Evolutionary conservation across 2,797 vertebrate genomes (phyloP).

Genomic region (Tadarida brasiliensis): DNA sequence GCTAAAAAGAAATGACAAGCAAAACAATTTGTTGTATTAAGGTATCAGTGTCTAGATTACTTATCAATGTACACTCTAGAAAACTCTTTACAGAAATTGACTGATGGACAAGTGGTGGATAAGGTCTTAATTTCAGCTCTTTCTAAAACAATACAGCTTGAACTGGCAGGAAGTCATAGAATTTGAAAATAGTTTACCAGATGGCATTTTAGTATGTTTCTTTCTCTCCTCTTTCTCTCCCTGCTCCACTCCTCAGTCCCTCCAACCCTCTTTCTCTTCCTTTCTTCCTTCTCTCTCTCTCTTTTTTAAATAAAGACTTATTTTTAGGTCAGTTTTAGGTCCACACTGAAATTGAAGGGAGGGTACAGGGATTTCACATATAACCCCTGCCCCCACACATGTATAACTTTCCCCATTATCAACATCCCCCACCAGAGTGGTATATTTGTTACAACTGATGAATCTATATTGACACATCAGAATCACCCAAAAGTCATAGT

Average conservation of each 20-base stretch:
- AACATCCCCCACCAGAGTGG: neutral
- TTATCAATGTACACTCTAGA: conserved; percentile 60
- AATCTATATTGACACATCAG: neutral
- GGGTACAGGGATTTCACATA: neutral
- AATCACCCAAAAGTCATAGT: neutral
- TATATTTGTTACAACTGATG: neutral
- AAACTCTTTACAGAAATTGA: conserved; percentile 62
- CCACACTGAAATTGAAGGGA: neutral
- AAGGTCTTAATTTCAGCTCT: conserved; percentile 42
- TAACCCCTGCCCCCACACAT: neutral
- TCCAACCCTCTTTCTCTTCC: neutral
- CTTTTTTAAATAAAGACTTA: neutral
- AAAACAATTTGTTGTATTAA: conserved; percentile 68
- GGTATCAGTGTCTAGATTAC: conserved; percentile 46
- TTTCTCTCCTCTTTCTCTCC: neutral
- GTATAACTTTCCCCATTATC: neutral
- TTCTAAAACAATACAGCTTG: conserved; percentile 59
- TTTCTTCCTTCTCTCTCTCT: neutral
- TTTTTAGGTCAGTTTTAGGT: neutral
- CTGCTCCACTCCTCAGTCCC: neutral
- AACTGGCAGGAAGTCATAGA: conserved; percentile 57
- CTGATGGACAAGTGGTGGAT: neutral
- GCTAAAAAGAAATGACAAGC: conserved; percentile 79
- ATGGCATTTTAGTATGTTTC: conserved; percentile 56
- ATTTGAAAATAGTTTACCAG: conserved; percentile 64